phyloP scores from a whole-genome alignment of 2,888 invertebrate species.

The Allacma fusca region DNA sequence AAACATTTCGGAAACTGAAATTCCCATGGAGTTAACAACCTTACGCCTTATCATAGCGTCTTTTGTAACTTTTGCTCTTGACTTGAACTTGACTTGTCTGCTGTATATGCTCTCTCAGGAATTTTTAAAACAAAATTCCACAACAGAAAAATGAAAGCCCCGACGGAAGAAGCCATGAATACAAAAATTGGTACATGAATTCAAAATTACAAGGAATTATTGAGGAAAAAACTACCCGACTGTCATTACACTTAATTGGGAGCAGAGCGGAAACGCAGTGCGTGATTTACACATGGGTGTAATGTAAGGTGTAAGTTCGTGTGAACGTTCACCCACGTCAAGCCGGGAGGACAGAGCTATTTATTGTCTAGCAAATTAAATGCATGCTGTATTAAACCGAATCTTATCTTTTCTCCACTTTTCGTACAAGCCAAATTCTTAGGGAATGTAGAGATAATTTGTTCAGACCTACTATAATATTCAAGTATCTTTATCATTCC shows the following conservation, averaged over 20 bases:
- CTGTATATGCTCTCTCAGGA: too few relatives aligned
- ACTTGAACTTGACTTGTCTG: too few relatives aligned
- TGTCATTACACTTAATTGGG: conserved; percentile 17
- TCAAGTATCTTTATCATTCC: not conserved
- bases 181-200: not conserved
- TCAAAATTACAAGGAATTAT: not conserved
- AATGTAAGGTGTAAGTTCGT: not conserved
- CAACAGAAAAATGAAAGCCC: too few relatives aligned
- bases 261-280: conserved; percentile 10
- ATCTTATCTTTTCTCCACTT: conserved; percentile 7
- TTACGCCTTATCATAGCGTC: too few relatives aligned
- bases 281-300: conserved; percentile 11
- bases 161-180: not conserved
- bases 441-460: not conserved
- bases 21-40: too few relatives aligned
- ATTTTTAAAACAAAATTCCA: too few relatives aligned
- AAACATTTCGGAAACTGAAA: too few relatives aligned
- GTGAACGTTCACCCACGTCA: conserved; percentile 29
- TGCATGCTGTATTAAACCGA: conserved; percentile 16
- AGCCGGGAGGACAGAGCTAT: conserved; percentile 32
- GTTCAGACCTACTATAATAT: not conserved
- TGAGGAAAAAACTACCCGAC: not conserved
- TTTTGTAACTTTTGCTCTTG: too few relatives aligned
- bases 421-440: not conserved
- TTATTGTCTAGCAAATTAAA: conserved; percentile 34